Percentiles rank a stretch among this genome's conserved stretches.
phyloP scores from a whole-genome alignment of 2,888 invertebrate genomes.

The Carterocephalus palaemon region DNA sequence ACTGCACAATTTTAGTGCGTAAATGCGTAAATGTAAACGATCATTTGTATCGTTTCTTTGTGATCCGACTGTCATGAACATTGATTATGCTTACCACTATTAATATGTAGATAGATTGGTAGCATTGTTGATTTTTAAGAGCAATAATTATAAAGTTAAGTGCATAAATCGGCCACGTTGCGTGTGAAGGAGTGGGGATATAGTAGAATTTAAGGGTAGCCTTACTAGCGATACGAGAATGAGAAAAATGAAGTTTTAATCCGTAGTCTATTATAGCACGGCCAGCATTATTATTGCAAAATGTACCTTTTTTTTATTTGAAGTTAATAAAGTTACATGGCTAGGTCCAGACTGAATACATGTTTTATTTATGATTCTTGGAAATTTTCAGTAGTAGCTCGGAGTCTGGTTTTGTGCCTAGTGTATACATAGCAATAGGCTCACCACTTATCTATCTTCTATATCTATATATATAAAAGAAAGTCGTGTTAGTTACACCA shows the following conservation, averaged over 20 bases:
- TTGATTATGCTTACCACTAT: too few species aligned
- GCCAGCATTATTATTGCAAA: conserved; percentile 70
- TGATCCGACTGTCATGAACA: too few species aligned
- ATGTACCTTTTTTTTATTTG: conserved; percentile 68
- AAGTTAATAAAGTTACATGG: conserved; percentile 69
- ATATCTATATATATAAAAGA: too few species aligned
- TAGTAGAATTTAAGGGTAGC: conserved; percentile 74
- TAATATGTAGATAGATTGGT: conserved; percentile 9
- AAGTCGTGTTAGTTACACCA: too few species aligned
- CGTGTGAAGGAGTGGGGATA: conserved; percentile 48
- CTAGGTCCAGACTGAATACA: conserved; percentile 35
- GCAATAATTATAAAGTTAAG: conserved; percentile 48
- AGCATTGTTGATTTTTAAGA: conserved; percentile 30
- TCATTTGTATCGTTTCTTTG: too few species aligned
- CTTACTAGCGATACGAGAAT: conserved; percentile 69
- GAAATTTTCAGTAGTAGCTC: conserved; percentile 32
- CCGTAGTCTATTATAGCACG: conserved; percentile 64
- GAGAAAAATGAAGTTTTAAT: conserved; percentile 65
- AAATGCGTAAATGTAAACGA: too few species aligned
- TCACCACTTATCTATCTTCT: too few species aligned
- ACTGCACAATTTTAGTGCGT: too few species aligned
- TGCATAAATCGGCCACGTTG: conserved; percentile 47
- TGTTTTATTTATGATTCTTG: conserved; percentile 31
- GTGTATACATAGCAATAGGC: too few species aligned
- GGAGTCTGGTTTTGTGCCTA: conserved; percentile 33